Conservation (phyloP, 2,888 invertebrate genomes). For the Tortricodes alternella region DNA sequence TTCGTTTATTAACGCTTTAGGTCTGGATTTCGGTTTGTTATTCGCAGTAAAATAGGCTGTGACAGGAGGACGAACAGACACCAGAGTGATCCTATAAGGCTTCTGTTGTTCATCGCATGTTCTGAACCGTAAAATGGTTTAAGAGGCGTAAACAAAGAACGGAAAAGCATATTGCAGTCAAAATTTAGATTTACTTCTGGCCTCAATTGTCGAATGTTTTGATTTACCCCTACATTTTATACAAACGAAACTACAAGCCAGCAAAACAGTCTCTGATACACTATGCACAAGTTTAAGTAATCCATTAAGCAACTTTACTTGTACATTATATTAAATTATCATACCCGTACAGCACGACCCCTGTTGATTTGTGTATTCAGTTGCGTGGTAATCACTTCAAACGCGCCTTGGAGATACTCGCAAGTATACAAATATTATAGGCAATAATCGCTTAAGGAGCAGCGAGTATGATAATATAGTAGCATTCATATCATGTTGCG, state of each 20-base stretch:
- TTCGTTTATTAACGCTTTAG: too few relatives aligned
- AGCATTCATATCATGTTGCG: neutral
- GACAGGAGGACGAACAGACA: too few relatives aligned
- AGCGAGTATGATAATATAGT: constrained; percentile 8
- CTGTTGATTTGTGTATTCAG: constrained; percentile 29
- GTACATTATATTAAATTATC: constrained; percentile 25
- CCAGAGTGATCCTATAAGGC: too few relatives aligned
- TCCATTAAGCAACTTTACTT: constrained; percentile 28
- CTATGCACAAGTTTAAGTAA: constrained; percentile 17
- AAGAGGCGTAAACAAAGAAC: too few relatives aligned
- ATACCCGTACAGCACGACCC: constrained; percentile 16
- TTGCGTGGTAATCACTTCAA: constrained; percentile 27
- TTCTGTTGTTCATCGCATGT: too few relatives aligned
- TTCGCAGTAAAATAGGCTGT: too few relatives aligned
- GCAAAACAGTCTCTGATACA: constrained; percentile 1
- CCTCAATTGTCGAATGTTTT: constrained; percentile 4
- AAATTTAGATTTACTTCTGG: neutral
- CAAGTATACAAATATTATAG: neutral
- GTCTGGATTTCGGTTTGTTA: too few relatives aligned
- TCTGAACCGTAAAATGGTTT: too few relatives aligned
- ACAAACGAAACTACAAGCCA: neutral
- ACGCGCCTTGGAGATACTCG: constrained; percentile 11
- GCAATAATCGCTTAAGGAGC: constrained; percentile 4
- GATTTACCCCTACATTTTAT: constrained; percentile 9
- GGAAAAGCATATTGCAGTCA: too few relatives aligned